Evolutionary conservation across 35 echinoderm and acorn worm genomes (phyloP).

Genomic region (Ophioderma brevispina): DNA sequence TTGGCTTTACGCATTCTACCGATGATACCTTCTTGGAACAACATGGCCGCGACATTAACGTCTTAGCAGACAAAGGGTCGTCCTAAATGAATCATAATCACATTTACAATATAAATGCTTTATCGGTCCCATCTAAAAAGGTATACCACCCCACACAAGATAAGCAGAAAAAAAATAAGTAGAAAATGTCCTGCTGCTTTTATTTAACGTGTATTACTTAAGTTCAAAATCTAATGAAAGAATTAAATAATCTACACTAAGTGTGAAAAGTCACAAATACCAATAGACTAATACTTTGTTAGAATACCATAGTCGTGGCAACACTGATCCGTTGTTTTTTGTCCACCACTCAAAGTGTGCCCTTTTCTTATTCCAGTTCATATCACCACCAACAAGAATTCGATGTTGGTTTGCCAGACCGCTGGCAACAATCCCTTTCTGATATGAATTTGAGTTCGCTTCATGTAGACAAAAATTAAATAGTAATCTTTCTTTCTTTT

Average conservation of each 20-base stretch:
- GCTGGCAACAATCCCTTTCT: constrained; percentile 51
- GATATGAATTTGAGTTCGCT: neutral
- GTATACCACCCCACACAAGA: no score
- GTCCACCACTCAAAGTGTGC: constrained; percentile 79
- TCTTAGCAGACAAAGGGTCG: constrained; percentile 89
- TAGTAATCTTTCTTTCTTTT: neutral
- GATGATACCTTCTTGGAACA: constrained; percentile 82
- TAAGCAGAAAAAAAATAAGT: no score
- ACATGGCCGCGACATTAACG: constrained; percentile 77
- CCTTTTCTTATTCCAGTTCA: constrained; percentile 82
- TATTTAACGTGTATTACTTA: no score
- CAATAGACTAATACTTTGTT: constrained; percentile 64
- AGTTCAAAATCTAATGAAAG: no score
- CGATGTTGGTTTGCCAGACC: constrained; percentile 58
- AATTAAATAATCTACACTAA: no score
- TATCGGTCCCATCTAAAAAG: no score
- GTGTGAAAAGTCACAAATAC: no score
- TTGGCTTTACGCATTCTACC: constrained; percentile 44
- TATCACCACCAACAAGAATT: constrained; percentile 60
- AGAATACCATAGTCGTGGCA: constrained; percentile 74
- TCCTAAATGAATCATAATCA: constrained; percentile 43
- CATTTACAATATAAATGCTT: no score
- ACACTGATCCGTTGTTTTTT: constrained; percentile 82
- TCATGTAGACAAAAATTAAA: neutral
- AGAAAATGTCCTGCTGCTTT: no score